phyloP scores from a whole-genome alignment of 2,888 invertebrate species.

The Tenthredo distinguenda region DNA sequence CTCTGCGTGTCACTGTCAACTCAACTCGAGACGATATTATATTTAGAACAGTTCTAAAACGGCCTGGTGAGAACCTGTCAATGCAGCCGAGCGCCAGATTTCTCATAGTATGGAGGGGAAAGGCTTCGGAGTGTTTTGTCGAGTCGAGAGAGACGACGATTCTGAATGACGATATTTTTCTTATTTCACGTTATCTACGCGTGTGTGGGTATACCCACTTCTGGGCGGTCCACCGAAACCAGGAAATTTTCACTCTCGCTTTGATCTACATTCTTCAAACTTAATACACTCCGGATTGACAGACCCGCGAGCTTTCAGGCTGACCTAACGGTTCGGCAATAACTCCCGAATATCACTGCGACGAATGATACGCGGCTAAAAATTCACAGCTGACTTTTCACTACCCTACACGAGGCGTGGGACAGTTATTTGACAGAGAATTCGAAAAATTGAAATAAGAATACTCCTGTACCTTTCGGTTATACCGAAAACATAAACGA shows the following conservation, averaged over 20 bases:
- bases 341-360: not conserved
- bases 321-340: not conserved
- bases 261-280: constrained; percentile 23
- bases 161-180: not conserved
- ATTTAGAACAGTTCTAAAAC: constrained; percentile 67
- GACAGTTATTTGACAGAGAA: not conserved
- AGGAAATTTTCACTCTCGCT: not conserved
- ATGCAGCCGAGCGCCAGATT: constrained; percentile 51
- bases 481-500: not conserved
- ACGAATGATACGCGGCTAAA: not conserved
- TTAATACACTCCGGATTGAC: constrained; percentile 2
- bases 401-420: not conserved
- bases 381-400: not conserved
- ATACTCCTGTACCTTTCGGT: not conserved
- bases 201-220: not conserved
- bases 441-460: not conserved
- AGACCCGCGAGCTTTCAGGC: not conserved
- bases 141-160: not conserved
- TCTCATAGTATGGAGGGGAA: not conserved
- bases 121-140: not conserved
- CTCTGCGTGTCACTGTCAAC: constrained; percentile 56
- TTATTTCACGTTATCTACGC: not conserved
- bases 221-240: not conserved
- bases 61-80: constrained; percentile 63
- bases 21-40: constrained; percentile 64